Evolutionary conservation across 2,797 vertebrate species (phyloP).

Genomic region (Iguana delicatissima): DNA sequence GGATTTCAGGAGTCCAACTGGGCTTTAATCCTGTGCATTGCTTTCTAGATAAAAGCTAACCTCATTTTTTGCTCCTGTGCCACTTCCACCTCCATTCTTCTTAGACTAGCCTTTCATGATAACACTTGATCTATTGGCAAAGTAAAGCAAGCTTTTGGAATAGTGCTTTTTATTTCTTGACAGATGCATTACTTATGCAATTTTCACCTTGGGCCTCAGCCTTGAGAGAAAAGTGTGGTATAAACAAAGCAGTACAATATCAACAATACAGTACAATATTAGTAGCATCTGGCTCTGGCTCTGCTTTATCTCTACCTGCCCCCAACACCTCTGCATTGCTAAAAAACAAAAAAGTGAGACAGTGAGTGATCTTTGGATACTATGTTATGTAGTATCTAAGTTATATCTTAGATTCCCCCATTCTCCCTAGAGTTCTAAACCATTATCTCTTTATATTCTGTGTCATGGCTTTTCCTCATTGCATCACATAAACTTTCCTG

Average conservation of each 20-base stretch:
- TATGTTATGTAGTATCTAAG: not conserved
- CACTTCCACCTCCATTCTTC: not conserved
- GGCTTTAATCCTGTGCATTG: not conserved
- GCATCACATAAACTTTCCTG: not conserved
- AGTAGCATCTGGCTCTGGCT: not conserved
- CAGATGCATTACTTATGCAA: not conserved
- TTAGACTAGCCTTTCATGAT: not conserved
- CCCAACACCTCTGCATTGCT: rapidly evolving
- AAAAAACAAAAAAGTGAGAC: not conserved
- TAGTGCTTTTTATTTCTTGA: slow-evolving; percentile 18
- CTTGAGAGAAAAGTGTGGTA: too few relatives aligned
- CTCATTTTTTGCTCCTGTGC: not conserved
- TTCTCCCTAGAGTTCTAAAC: not conserved
- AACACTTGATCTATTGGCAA: not conserved
- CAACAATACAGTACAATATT: too few relatives aligned
- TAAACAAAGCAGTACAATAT: too few relatives aligned
- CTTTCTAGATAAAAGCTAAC: not conserved
- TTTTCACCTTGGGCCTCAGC: too few relatives aligned
- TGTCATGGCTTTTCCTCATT: slow-evolving; percentile 17
- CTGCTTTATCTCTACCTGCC: not conserved
- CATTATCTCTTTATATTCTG: not conserved
- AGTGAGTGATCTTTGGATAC: slow-evolving; percentile 20
- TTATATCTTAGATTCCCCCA: slow-evolving; percentile 19
- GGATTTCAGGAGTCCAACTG: not conserved
- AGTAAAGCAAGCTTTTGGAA: not conserved